Base-by-base conservation (phyloP, 1,140 invertebrate species). In the Aphaenogaster ashmeadi region DNA sequence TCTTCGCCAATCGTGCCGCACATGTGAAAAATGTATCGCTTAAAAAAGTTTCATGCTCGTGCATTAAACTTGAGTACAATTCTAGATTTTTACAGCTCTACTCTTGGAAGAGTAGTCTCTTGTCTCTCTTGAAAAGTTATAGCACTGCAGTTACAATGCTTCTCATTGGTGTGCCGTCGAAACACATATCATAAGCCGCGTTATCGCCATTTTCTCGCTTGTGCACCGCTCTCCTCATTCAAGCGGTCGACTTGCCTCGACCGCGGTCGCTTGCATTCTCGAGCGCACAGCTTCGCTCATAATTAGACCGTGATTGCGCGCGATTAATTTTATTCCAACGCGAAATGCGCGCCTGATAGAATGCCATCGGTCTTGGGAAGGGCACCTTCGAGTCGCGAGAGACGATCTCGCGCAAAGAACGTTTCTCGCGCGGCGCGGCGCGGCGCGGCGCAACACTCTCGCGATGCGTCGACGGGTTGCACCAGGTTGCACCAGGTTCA, bases 271-370 rank as follows among this genome's bases (percentile, higher is more conserved):
- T 50, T 54, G 80, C 80, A 36, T 83, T 83, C 54, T 38, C 54
- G 52, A 13, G 38, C 38, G 5, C 44, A 33, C 77, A 8, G 64
- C 67, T 33, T 15, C 50, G 50, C 18, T 74, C 41, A 83, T 83
- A 83, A 83, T 83, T 83, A 67, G 80, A 74, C 80, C 80, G 67
- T 74, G 80, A 83, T 83, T 75, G 80, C 80, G 80, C 54, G 80
- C 80, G 54, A 84, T 84, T 84, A 84, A 84, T 84, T 84, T 84
- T 69, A 44, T 74, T 60, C 38, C 80, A n/a, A 18, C 56, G 54
- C 41, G 80, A 58, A 84, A 83, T 60, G 80, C 80, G 21, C 80
- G 52, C 3, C 38, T 36, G 47, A 47, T 54, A 81, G 79, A 81
- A 71, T 44, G 52, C 80, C 67, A 83, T 83, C 80, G 67, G 38